Percentiles rank a stretch among this genome's conserved stretches.
Evolutionary conservation across 2,797 vertebrate genomes (phyloP).

Genomic region (Labeo calbasu): DNA sequence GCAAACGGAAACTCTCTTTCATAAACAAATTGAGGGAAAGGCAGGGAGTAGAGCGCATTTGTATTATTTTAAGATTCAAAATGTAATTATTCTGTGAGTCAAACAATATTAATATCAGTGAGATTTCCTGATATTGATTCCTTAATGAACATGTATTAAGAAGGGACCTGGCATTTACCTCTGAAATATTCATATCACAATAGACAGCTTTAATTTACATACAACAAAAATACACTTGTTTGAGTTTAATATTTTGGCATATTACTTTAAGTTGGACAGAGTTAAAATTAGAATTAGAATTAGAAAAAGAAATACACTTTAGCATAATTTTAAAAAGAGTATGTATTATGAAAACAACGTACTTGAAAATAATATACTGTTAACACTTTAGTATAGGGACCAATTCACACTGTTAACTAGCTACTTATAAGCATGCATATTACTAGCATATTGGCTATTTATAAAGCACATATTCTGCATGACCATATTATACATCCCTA

Average conservation of each 20-base stretch:
- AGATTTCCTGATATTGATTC: neutral
- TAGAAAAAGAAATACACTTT: neutral
- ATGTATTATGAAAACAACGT: neutral
- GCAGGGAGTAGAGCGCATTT: too few relatives aligned
- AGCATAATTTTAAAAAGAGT: neutral
- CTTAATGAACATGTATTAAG: neutral
- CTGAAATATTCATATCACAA: neutral
- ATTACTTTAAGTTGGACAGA: neutral
- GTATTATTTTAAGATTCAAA: neutral
- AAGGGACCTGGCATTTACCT: neutral
- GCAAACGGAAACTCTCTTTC: neutral
- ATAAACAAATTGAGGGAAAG: neutral
- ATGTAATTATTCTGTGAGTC: neutral
- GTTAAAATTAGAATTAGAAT: neutral
- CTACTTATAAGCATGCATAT: too few relatives aligned
- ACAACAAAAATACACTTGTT: too few relatives aligned
- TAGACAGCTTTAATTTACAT: neutral
- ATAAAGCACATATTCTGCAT: too few relatives aligned
- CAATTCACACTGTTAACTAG: too few relatives aligned
- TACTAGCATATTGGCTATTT: too few relatives aligned
- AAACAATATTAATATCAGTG: neutral
- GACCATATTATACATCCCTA: too few relatives aligned
- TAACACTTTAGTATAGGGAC: too few relatives aligned
- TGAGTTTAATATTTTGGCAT: neutral
- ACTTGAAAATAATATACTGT: too few relatives aligned